phyloP scores from a whole-genome alignment of 2,113 vertebrate genomes.

The Calyptommatus sinebrachiatus region DNA sequence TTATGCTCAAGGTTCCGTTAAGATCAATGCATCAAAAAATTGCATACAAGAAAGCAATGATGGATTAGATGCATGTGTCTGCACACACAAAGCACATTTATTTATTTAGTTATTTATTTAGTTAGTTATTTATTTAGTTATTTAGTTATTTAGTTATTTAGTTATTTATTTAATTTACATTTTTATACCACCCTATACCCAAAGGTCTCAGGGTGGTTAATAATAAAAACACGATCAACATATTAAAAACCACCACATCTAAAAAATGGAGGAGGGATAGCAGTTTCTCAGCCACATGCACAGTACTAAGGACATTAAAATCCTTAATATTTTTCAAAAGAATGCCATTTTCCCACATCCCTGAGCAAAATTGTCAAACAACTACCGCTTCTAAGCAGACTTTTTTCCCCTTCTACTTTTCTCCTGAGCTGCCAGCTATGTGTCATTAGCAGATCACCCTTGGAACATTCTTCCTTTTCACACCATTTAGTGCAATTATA shows the following conservation, averaged over 20 bases:
- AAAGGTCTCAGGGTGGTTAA: no score
- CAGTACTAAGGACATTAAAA: not conserved
- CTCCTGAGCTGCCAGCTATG: constrained; percentile 24
- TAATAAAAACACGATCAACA: no score
- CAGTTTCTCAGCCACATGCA: not conserved
- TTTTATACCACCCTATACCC: no score
- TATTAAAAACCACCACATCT: no score
- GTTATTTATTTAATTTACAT: no score
- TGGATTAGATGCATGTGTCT: not conserved
- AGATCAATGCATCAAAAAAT: not conserved
- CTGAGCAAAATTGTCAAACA: constrained; percentile 3
- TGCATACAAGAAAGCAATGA: not conserved
- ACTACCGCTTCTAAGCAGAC: not conserved
- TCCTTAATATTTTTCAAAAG: constrained; percentile 19
- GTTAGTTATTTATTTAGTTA: no score
- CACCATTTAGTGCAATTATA: constrained; percentile 49
- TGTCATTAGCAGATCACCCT: constrained; percentile 51
- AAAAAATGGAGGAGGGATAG: no score
- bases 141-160: no score
- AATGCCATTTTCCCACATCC: constrained; percentile 23
- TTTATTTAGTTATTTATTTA: no score
- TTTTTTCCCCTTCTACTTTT: not conserved
- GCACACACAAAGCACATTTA: no score
- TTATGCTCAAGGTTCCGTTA: not conserved
- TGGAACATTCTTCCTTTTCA: constrained; percentile 48